Evolutionary conservation across 1,140 invertebrate genomes (phyloP).

Genomic region (Monochamus saltuarius): DNA sequence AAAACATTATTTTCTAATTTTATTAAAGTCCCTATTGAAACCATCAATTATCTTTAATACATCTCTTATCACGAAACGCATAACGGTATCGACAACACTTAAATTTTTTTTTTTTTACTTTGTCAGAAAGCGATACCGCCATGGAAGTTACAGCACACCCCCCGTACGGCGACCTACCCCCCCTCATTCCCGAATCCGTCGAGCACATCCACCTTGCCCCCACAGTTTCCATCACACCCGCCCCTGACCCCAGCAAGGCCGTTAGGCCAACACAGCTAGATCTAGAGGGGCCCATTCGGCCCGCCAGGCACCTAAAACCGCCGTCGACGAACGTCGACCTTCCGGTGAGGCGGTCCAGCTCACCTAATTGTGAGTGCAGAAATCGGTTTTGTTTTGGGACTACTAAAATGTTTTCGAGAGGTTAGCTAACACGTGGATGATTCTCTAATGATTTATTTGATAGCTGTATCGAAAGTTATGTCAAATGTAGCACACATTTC

Average conservation of each 20-base stretch:
- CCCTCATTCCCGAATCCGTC: constrained; percentile 44
- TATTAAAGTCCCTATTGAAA: too few relatives aligned
- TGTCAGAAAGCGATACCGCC: constrained; percentile 13
- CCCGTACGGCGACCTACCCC: constrained; percentile 30
- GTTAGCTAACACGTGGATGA: background rate
- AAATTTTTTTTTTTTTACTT: background rate
- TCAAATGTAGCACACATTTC: too few relatives aligned
- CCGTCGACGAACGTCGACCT: constrained; percentile 27
- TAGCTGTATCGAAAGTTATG: too few relatives aligned
- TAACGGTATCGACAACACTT: background rate
- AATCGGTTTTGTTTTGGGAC: constrained; percentile 1
- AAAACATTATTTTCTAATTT: too few relatives aligned
- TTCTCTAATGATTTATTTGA: too few relatives aligned
- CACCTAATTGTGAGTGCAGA: constrained; percentile 36
- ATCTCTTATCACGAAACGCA: background rate
- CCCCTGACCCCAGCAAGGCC: constrained; percentile 27
- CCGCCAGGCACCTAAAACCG: constrained; percentile 47
- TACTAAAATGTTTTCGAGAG: background rate
- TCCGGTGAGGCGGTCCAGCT: constrained; percentile 31
- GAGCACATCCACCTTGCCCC: constrained; percentile 39
- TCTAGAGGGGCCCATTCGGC: constrained; percentile 48
- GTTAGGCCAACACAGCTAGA: constrained; percentile 47
- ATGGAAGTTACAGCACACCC: constrained; percentile 11
- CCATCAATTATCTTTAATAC: too few relatives aligned
- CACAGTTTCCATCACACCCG: constrained; percentile 39